Evolutionary conservation across 2,113 vertebrate species (phyloP), one percentile per base, ranked within the genome.

Genomic region (Terrapene triunguis): DNA sequence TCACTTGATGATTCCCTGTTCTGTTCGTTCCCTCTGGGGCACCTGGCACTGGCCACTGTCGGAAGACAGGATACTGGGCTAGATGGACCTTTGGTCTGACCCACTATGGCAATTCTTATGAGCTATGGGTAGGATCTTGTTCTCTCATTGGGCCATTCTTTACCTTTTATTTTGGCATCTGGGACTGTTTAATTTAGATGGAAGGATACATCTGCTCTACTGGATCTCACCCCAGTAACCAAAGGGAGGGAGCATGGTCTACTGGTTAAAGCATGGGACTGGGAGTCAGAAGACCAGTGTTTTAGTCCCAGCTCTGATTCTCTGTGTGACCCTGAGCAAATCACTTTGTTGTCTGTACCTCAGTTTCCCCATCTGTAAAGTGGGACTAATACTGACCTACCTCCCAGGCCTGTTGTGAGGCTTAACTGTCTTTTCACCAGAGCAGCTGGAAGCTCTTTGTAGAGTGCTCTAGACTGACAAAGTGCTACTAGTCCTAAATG

Each of bases 401-500:
- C 42, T 53, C 21, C 22, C 80, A 44, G 14, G 29, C 38, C 14
- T 38, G 38, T 55, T 35, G 5, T 72, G 65, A 72, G 35, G n/a
- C 65, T 72, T 72, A 38, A 19, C 19, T 72, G 19, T 72, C 8
- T 69, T 72, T 25, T 78, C 25, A 16, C 72, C 72, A 53, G 42
- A 65, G 82, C 85, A 81, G 57, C 85, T 84, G 78, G 35, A n/a
- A 72, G 59, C 13, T 14, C 42, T 47, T 47, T 21, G 47, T n/a
- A 54, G 55, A 2, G 0, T 38, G 17, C 47, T n/a, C 17, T 72
- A 38, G n/a, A 72, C 17, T 27, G 74, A 78, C 42, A 55, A 78
- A 3, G 0, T 47, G 22, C 42, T 25, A 51, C 4, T 25, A 6
- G n/a, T 55, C 22, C 32, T 21, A 48, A 2, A 21, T 2, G 5